Evolutionary conservation across 1,140 invertebrate genomes (phyloP), one percentile per base, ranked within the genome.

Genomic region (Trachymyrmex septentrionalis): DNA sequence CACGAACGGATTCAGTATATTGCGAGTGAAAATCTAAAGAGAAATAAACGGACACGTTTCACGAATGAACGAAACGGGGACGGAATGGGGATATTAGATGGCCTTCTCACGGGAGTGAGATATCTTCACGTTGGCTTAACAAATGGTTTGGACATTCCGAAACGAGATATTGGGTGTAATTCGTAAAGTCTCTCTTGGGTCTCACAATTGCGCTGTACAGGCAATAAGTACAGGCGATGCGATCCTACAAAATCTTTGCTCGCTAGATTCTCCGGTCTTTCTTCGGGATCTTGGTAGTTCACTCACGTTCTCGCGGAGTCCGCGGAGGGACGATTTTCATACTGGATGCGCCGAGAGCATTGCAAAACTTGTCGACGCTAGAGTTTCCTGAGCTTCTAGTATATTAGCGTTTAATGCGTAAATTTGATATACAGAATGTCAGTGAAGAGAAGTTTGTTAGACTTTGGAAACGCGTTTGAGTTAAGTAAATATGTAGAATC

Each of bases 321-420:
- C 24, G 30, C 67, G 34, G 24, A 61, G 80, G 19, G 30, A 48
- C 24, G 80, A 73, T 75, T 75, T 61, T 84, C 80, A 84, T 84
- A 73, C 69, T 44, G 38, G 38, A 73, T 61, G 80, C 80, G 55
- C 27, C 69, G 44, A 44, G 55, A 84, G 53, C 69, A 48, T 73
- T 19, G 80, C 55, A 63, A 84, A 84, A 84, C 80, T 44, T 38
- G 19, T 44, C 38, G 66, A 14, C 50, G 69, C 80, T n/a, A 75
- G 50, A 57, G 53, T 82, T 73, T 59, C 24, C 48, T 24, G 19
- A 82, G 67, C 71, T 82, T 21, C 19, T 16, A 50, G 59, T 84
- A 75, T 50, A 84, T 48, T 48, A 61, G 69, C n/a, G 44, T 55
- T 61, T 21, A 48, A 75, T 27, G 44, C 69, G 55, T n/a, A 19